These are phyloP conservation scores for Euplexia lucipara DNA, from an alignment of 2,888 invertebrate genomes.

Conservation along the genomic window DNA sequence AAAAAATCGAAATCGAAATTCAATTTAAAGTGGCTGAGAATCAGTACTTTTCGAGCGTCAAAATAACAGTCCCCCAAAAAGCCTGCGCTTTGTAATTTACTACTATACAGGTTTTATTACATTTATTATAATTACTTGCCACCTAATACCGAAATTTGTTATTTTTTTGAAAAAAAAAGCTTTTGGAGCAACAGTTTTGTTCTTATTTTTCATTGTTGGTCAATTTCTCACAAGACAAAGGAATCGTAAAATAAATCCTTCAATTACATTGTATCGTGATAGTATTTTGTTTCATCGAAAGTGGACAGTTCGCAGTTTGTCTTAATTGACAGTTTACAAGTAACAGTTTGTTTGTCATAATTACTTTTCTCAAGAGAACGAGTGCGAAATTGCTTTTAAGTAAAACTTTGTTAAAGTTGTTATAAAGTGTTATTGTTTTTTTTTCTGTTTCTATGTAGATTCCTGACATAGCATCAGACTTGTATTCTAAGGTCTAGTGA, in stretches of 20 bases:
- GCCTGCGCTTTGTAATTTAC: too few relatives aligned
- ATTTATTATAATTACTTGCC: too few relatives aligned
- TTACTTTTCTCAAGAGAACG: constrained; percentile 19
- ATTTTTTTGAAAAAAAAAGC: too few relatives aligned
- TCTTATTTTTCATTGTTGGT: constrained; percentile 1
- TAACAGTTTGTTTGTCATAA: constrained; percentile 17
- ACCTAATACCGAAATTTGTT: too few relatives aligned
- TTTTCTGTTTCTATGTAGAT: constrained; percentile 23
- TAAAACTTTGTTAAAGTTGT: not conserved
- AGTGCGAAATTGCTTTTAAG: not conserved
- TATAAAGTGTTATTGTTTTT: constrained; percentile 1
- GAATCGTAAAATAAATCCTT: constrained; percentile 43
- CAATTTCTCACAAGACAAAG: constrained; percentile 28
- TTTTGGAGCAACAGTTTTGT: too few relatives aligned
- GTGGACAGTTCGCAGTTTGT: constrained; percentile 32
- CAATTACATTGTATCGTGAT: constrained; percentile 34
- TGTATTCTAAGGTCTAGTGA: too few relatives aligned
- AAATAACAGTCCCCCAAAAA: too few relatives aligned
- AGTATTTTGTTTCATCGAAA: constrained; percentile 46
- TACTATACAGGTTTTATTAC: too few relatives aligned
- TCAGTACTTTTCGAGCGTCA: too few relatives aligned
- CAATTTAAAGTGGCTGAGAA: too few relatives aligned
- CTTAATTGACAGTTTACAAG: constrained; percentile 30
- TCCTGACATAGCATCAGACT: too few relatives aligned
- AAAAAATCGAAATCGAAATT: too few relatives aligned